These are phyloP conservation scores for Acromyrmex echinatior DNA, from an alignment of 1,140 invertebrate genomes.

Conservation along the genomic window DNA sequence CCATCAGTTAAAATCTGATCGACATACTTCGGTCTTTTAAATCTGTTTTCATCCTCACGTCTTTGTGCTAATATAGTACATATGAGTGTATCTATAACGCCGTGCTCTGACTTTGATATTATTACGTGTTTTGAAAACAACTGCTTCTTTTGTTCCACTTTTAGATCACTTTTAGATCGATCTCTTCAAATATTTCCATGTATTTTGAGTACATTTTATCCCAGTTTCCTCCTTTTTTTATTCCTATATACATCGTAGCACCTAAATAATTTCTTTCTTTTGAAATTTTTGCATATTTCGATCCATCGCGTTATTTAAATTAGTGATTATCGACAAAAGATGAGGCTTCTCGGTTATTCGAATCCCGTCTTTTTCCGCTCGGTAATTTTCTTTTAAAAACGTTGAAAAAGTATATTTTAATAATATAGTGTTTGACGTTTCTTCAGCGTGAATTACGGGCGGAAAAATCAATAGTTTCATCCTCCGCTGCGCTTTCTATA, in stretches of 20 bases:
- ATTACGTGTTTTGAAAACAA: too few relatives aligned
- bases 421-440: slow-evolving; percentile 31
- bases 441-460: slow-evolving; percentile 6
- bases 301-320: slow-evolving; percentile 50
- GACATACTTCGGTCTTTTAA: neutral
- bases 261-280: slow-evolving; percentile 36
- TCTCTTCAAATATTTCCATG: slow-evolving; percentile 22
- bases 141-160: slow-evolving; percentile 11
- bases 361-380: neutral
- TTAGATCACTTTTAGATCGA: slow-evolving; percentile 38
- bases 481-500: slow-evolving; percentile 17
- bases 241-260: slow-evolving; percentile 23
- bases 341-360: neutral
- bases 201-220: slow-evolving; percentile 41
- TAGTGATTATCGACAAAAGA: slow-evolving; percentile 54
- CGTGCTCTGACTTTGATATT: slow-evolving; percentile 10
- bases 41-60: slow-evolving; percentile 1
- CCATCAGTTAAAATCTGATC: neutral
- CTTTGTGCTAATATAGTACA: slow-evolving; percentile 14
- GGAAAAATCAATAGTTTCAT: slow-evolving; percentile 43
- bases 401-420: slow-evolving; percentile 53
- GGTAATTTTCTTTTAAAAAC: slow-evolving; percentile 30
- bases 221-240: slow-evolving; percentile 29
- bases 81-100: neutral
- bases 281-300: slow-evolving; percentile 57